Conservation (phyloP, 2,113 vertebrate genomes). For the Tychaedon coryphoeus region DNA sequence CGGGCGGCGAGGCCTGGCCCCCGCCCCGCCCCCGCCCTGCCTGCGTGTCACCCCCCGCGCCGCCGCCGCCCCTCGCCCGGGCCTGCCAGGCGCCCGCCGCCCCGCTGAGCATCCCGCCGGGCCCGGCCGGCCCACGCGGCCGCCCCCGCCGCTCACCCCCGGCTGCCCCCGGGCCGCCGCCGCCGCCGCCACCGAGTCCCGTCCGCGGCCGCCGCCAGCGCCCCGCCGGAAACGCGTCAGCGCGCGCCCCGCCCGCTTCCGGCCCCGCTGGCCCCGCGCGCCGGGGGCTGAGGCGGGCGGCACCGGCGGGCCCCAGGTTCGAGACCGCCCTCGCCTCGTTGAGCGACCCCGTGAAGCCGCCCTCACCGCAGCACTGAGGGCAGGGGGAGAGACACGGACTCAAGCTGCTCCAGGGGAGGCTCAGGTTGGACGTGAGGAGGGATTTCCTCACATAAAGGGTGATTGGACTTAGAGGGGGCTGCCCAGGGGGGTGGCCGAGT, state of each 20-base stretch:
- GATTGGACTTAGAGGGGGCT: fast-evolving
- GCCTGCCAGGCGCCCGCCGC: no score
- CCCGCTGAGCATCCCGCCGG: no score
- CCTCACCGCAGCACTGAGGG: fast-evolving
- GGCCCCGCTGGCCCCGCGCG: slow-evolving; percentile 15
- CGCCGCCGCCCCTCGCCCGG: no score
- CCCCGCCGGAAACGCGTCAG: background rate
- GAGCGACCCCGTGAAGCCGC: no score
- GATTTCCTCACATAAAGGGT: fast-evolving
- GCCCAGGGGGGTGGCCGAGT: background rate
- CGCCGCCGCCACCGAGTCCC: no score
- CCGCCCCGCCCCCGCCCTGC: no score
- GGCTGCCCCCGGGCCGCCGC: no score
- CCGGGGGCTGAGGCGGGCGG: background rate
- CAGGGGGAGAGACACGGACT: fast-evolving
- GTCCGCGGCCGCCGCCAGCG: background rate
- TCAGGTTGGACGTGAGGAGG: background rate
- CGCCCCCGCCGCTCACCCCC: no score
- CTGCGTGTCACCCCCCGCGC: no score
- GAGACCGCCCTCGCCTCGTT: fast-evolving
- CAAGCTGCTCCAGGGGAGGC: background rate
- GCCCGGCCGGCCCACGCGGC: no score
- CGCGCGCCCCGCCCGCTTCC: background rate
- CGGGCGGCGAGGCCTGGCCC: no score
- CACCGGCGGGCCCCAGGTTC: fast-evolving